Evolutionary conservation across 2,888 invertebrate genomes (phyloP), one percentile per base, ranked within the genome.

Genomic region (Diaphora mendica): DNA sequence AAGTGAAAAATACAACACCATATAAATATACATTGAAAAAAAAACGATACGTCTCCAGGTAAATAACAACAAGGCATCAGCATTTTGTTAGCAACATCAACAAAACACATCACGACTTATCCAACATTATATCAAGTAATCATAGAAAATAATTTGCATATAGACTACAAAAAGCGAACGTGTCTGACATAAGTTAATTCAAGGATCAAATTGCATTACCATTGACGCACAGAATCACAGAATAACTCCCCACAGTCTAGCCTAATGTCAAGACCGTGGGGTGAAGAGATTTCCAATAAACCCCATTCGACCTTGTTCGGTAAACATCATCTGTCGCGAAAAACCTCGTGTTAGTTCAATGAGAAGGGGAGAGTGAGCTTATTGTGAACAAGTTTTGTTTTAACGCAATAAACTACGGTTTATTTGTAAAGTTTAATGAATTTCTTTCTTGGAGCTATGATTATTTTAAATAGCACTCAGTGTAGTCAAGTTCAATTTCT

Each of bases 211-310:
- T 82, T 82, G 76, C 85, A 82, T 81, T 83, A 81, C 73, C 30
- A 26, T 67, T 79, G 81, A 79, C 78, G 76, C 81, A 83, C 79
- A 74, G 74, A 55, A 71, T 64, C 81, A 83, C 79, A 74, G 74
- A 55, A 71, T 64, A 76, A 68, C 70, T 77, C 79, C 72, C 68
- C 68, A 48, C 35, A 78, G 20, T 68, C 75, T 77, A 74, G 35
- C 70, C 74, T 77, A 75, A 72, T 68, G 75, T 76, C 76, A 78
- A 77, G 82, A 79, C 81, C 83, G 78, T 79, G 78, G 72, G 72
- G 74, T 72, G 77, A 79, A 67, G 79, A 82, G 85, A 83, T 87
- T 83, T 83, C 80, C 85, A 81, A 80, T 83, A 80, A 84, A 77
- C 82, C 77, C 76, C 70, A 17, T 64, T 73, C 80, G 71, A 81